Conservation (phyloP, 1,140 invertebrate genomes). For the Calliopsis andreniformis region DNA sequence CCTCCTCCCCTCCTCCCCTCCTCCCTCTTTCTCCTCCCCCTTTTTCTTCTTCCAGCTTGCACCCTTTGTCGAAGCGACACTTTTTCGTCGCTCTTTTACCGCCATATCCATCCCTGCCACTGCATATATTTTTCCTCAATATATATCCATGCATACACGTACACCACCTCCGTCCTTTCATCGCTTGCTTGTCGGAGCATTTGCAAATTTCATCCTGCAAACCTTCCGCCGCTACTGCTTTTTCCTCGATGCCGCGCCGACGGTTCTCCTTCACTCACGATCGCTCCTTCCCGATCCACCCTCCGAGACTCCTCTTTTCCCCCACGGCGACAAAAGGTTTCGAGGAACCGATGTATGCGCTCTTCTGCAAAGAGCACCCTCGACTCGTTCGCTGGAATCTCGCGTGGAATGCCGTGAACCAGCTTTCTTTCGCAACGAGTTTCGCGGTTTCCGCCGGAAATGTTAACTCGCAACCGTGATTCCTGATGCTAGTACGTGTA, state of each 20-base stretch:
- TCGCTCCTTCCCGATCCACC: neutral
- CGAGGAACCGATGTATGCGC: slow-evolving; percentile 47
- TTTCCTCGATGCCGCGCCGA: neutral
- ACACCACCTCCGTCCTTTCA: neutral
- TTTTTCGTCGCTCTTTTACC: slow-evolving; percentile 65
- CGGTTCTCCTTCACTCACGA: neutral
- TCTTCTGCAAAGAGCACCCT: slow-evolving; percentile 2
- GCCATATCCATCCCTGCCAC: slow-evolving; percentile 53
- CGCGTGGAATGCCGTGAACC: slow-evolving; percentile 25
- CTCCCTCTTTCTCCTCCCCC: slow-evolving; percentile 25
- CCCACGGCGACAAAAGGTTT: slow-evolving; percentile 31
- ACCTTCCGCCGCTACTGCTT: neutral
- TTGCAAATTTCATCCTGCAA: slow-evolving; percentile 53
- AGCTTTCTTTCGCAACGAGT: neutral
- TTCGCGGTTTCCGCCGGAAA: slow-evolving; percentile 30
- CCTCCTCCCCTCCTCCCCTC: slow-evolving; percentile 17
- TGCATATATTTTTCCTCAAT: slow-evolving; percentile 59
- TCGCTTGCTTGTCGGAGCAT: slow-evolving; percentile 44
- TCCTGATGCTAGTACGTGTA: too few species aligned
- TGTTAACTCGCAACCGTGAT: slow-evolving; percentile 28
- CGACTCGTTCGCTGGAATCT: slow-evolving; percentile 40
- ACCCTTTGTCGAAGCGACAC: slow-evolving; percentile 62
- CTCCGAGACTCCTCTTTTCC: neutral
- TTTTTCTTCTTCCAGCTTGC: slow-evolving; percentile 47
- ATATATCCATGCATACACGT: slow-evolving; percentile 49